Base-by-base conservation (phyloP, 2,888 invertebrate genomes). In the Periphyllus acericola region DNA sequence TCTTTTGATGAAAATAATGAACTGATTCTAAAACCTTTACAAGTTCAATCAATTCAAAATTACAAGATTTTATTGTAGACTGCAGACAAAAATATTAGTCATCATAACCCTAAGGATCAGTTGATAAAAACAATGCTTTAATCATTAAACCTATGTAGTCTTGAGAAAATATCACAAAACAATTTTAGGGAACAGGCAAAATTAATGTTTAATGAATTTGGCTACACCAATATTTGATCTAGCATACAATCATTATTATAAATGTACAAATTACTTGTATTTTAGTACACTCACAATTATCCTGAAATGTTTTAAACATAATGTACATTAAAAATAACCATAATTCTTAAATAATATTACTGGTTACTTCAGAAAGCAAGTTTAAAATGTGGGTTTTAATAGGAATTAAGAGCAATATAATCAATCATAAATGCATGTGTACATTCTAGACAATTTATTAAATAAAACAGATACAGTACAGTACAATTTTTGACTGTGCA, bases 361-460 rank as follows among this genome's bases (percentile, higher is more conserved):
- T 32, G 0, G 32, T 17, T 71, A 32, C 14, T 71, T 29, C 29
- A 17, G 32, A 32, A 71, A 17, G 32, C 32, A 17, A 14, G 32
- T 11, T 4, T 29, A 1, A 14, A 32, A 3, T 29, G 14, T 71
- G 29, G 29, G 29, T 29, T 60, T 29, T 11, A 83, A 40, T 40
- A 84, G 83, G 83, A 84, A 29, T 84, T 66, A 74, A 46, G 71
- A 66, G 19, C 40, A 14, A n/a, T 68, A 9, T 52, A 52, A 32
- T 74, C 68, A 85, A 85, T 78, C 32, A 85, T 66, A 85, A 85
- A 85, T 68, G 84, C 84, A n/a, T 19, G n/a, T 68, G 34, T 85
- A 85, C 76, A 85, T 85, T 85, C 84, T 85, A 85, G 84, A 85
- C 84, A 85, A 85, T 85, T 85, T 85, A 85, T 85, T 85, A 78